These are phyloP conservation scores for Drosophila parthenogenetica DNA, from an alignment of 2,888 invertebrate species.

Conservation along the genomic window DNA sequence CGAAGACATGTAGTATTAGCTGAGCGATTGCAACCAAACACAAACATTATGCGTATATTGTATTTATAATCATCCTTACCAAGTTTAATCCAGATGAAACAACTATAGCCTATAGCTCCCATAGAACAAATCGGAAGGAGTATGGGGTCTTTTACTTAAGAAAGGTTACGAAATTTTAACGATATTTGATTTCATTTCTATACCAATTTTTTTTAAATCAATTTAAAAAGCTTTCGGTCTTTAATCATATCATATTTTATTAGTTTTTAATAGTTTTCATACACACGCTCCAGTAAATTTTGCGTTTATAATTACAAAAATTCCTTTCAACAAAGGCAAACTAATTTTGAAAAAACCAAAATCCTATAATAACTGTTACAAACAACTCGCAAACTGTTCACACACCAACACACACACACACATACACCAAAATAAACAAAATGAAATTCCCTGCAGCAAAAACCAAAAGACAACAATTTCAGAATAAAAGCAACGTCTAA, in stretches of 20 bases:
- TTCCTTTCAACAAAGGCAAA: background rate
- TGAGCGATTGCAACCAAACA: no score
- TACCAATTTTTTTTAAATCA: no score
- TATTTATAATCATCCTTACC: no score
- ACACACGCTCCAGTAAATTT: background rate
- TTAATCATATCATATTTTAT: background rate
- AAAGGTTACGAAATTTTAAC: no score
- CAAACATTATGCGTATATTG: no score
- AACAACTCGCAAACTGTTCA: constrained; percentile 43
- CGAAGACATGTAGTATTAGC: no score
- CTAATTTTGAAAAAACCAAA: constrained; percentile 35
- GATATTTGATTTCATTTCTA: no score
- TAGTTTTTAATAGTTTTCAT: background rate
- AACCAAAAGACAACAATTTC: constrained; percentile 32
- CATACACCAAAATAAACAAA: constrained; percentile 47
- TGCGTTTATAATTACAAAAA: constrained; percentile 19
- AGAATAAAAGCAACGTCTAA: constrained; percentile 7
- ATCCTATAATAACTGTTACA: constrained; percentile 55
- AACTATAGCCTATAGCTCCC: no score
- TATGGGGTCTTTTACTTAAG: no score
- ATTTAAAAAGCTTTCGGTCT: no score
- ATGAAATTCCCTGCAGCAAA: constrained; percentile 45
- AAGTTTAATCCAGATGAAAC: no score
- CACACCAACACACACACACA: constrained; percentile 17
- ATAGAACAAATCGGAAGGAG: no score